These are phyloP conservation scores for Aramus guarauna DNA, from an alignment of 2,113 vertebrate species.

Conservation along the genomic window DNA sequence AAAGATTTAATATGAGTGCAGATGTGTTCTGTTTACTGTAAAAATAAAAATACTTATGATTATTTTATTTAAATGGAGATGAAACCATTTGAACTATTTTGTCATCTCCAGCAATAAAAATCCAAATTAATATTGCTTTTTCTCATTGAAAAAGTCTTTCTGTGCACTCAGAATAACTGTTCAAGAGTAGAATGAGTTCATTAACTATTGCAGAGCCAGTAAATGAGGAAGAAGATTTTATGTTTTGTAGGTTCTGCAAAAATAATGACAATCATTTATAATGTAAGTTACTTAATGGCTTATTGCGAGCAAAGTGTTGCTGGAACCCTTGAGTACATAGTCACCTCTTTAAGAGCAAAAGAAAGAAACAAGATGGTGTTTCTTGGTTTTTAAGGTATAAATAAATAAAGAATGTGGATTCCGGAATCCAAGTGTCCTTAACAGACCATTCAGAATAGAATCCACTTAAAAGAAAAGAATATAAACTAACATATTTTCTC, in stretches of 20 bases:
- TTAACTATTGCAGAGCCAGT: constrained; percentile 10
- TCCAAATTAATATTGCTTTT: background rate
- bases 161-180: background rate
- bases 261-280: background rate
- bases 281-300: constrained; percentile 5
- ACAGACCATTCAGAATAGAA: background rate
- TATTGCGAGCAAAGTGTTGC: background rate
- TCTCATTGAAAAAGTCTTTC: background rate
- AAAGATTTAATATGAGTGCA: background rate
- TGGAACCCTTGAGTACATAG: background rate
- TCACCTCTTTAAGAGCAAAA: background rate
- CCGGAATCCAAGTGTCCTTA: background rate
- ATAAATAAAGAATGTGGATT: background rate
- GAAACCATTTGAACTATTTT: background rate
- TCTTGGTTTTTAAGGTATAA: background rate
- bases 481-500: background rate
- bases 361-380: background rate
- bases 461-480: background rate
- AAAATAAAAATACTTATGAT: background rate
- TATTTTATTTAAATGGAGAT: background rate
- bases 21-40: background rate
- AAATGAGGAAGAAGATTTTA: background rate
- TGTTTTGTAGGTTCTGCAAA: background rate
- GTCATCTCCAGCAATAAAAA: background rate
- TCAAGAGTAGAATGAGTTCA: background rate